Percentiles rank a stretch among this genome's conserved stretches.
These are phyloP conservation scores for Hemaris fuciformis DNA, from an alignment of 2,888 invertebrate genomes.

Conservation along the genomic window DNA sequence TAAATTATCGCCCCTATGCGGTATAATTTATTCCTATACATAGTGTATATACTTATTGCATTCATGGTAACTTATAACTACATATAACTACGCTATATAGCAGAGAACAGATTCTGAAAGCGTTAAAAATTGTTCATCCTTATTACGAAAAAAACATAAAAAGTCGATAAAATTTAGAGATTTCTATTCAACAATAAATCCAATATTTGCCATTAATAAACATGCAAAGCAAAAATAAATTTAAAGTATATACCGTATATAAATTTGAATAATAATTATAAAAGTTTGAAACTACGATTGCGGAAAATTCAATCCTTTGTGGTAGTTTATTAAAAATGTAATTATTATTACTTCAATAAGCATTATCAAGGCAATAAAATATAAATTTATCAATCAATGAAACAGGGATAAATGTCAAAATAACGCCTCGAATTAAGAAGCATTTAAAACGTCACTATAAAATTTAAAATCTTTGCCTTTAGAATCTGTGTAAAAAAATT, in stretches of 20 bases:
- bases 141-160: background rate
- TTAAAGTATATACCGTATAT: too few species aligned
- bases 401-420: too few species aligned
- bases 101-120: background rate
- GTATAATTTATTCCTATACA: background rate
- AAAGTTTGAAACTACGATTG: too few species aligned
- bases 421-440: too few species aligned
- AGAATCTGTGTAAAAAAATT: background rate
- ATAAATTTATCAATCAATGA: too few species aligned
- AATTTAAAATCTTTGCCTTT: too few species aligned
- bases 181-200: background rate
- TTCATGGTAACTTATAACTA: conserved; percentile 21
- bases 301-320: too few species aligned
- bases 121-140: background rate
- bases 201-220: background rate
- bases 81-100: conserved; percentile 4
- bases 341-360: too few species aligned
- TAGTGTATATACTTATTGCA: conserved; percentile 12
- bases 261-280: too few species aligned
- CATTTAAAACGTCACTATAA: too few species aligned
- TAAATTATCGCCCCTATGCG: background rate
- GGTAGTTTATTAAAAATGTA: too few species aligned
- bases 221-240: background rate
- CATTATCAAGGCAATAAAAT: too few species aligned
- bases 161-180: background rate